These are phyloP conservation scores for Drosophila rellima DNA, from an alignment of 2,888 invertebrate species.

Conservation along the genomic window DNA sequence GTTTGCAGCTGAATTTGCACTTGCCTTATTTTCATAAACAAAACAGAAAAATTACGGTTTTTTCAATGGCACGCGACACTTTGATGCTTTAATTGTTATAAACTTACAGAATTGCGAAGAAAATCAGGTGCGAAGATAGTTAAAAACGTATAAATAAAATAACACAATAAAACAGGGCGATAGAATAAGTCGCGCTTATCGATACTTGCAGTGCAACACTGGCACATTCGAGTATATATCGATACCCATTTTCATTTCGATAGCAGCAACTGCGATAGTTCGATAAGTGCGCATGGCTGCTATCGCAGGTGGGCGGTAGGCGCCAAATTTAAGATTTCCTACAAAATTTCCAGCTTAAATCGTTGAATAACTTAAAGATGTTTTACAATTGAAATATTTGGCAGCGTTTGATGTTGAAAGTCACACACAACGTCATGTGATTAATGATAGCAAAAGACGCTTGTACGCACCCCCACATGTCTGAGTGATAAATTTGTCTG, in stretches of 20 bases:
- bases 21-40: constrained; percentile 47
- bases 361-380: constrained; percentile 43
- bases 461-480: constrained; percentile 58
- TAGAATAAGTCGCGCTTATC: constrained; percentile 57
- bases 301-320: constrained; percentile 31
- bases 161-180: constrained; percentile 71
- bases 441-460: constrained; percentile 56
- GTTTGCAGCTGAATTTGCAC: constrained; percentile 69
- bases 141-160: constrained; percentile 69
- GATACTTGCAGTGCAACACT: constrained; percentile 57
- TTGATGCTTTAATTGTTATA: constrained; percentile 51
- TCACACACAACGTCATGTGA: constrained; percentile 57
- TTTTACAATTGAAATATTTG: constrained; percentile 15
- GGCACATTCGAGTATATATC: constrained; percentile 29
- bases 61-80: constrained; percentile 28
- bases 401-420: constrained; percentile 10
- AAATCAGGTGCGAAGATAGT: constrained; percentile 59
- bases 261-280: constrained; percentile 22
- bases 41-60: constrained; percentile 7
- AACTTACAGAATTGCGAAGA: constrained; percentile 70
- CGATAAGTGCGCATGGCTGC: constrained; percentile 46
- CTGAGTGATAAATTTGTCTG: constrained; percentile 83
- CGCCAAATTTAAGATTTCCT: constrained; percentile 39
- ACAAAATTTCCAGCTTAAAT: constrained; percentile 4
- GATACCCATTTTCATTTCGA: constrained; percentile 25